Evolutionary conservation across 2,888 invertebrate species (phyloP).

Genomic region (Prosopocoilus inquinatus): DNA sequence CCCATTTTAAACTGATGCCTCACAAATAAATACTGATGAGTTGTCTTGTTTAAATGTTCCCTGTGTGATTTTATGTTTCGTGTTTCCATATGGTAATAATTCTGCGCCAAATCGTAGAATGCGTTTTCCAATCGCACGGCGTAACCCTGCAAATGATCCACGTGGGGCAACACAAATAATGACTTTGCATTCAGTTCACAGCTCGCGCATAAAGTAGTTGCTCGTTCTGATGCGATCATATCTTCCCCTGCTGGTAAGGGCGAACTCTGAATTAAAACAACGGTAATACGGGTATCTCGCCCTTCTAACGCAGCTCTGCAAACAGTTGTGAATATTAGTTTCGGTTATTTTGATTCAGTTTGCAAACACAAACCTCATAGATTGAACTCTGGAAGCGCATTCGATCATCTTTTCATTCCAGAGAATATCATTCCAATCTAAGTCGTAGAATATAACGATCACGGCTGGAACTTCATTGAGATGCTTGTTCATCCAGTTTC

Average conservation of each 20-base stretch:
- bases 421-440: constrained; percentile 93
- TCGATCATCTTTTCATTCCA: constrained; percentile 96
- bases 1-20: constrained; percentile 97
- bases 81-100: constrained; percentile 87
- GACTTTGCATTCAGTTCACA: constrained; percentile 92
- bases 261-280: constrained; percentile 88
- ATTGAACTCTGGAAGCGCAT: constrained; percentile 86
- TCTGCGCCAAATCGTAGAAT: constrained; percentile 89
- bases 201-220: constrained; percentile 83
- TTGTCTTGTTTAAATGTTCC: constrained; percentile 86
- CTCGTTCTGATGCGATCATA: constrained; percentile 83
- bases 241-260: constrained; percentile 78
- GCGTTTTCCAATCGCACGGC: constrained; percentile 83
- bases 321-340: neutral
- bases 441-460: constrained; percentile 91
- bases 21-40: constrained; percentile 89
- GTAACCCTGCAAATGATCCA: constrained; percentile 79
- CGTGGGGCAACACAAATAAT: constrained; percentile 83
- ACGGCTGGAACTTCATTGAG: constrained; percentile 87
- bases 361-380: constrained; percentile 56
- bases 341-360: neutral
- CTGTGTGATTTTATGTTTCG: constrained; percentile 84
- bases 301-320: constrained; percentile 69
- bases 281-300: constrained; percentile 72
- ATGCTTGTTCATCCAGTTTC: constrained; percentile 94